These are phyloP conservation scores for Mellilla xanthometata DNA, from an alignment of 2,888 invertebrate genomes.

Conservation along the genomic window DNA sequence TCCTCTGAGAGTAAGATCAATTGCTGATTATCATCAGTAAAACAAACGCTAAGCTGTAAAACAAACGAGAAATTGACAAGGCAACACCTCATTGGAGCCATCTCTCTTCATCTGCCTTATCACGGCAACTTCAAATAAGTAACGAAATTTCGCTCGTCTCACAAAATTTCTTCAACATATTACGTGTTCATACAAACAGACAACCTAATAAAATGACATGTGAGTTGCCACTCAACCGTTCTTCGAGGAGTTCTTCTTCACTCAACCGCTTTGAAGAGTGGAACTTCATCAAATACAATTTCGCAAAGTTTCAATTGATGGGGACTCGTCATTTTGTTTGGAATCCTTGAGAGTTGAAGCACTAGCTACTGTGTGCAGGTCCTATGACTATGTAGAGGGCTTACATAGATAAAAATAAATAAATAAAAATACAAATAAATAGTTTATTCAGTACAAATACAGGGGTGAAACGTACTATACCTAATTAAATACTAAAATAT, in stretches of 20 bases:
- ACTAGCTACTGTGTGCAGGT: background rate
- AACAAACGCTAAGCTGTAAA: too few species aligned
- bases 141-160: conserved; percentile 1
- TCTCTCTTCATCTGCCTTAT: background rate
- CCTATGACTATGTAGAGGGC: too few species aligned
- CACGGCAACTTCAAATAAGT: conserved; percentile 1
- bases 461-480: too few species aligned
- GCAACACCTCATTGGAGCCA: background rate
- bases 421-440: too few species aligned
- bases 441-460: too few species aligned
- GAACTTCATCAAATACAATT: conserved; percentile 22
- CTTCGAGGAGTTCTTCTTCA: conserved; percentile 8
- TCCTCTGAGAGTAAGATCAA: too few species aligned
- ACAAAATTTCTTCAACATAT: conserved; percentile 6
- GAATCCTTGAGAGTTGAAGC: conserved; percentile 2
- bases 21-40: too few species aligned
- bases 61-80: too few species aligned
- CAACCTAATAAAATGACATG: conserved; percentile 21
- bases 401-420: too few species aligned
- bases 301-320: conserved; percentile 15
- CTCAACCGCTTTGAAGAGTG: conserved; percentile 15
- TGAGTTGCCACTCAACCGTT: conserved; percentile 19
- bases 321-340: conserved; percentile 2
- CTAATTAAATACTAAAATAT: too few species aligned
- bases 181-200: conserved; percentile 11